These are phyloP conservation scores for Clostera curtula DNA, from an alignment of 2,888 invertebrate genomes.

Conservation along the genomic window DNA sequence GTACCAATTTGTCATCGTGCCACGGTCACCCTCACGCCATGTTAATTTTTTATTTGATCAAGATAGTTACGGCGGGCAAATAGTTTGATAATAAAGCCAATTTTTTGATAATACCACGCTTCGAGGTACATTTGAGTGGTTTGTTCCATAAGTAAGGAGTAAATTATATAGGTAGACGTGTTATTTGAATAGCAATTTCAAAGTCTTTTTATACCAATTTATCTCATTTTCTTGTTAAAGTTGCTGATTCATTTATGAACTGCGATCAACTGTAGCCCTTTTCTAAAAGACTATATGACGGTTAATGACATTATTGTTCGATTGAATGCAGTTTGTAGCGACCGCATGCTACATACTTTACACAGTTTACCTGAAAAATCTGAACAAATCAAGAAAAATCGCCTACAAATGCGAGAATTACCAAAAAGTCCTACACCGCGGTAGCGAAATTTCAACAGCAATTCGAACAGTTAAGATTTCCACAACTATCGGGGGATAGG, in stretches of 20 bases:
- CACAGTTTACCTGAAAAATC: no score
- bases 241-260: slow-evolving; percentile 32
- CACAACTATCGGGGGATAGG: no score
- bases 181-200: slow-evolving; percentile 61
- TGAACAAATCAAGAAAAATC: no score
- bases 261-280: slow-evolving; percentile 2
- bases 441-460: no score
- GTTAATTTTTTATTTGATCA: slow-evolving; percentile 70
- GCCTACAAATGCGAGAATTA: no score
- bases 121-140: slow-evolving; percentile 40
- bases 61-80: slow-evolving; percentile 56
- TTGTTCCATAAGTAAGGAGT: slow-evolving; percentile 43
- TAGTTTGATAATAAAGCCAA: slow-evolving; percentile 69
- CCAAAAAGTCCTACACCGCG: no score
- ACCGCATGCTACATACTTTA: no score
- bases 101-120: slow-evolving; percentile 63
- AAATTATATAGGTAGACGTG: slow-evolving; percentile 56
- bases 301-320: slow-evolving; percentile 4
- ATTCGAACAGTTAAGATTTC: no score
- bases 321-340: no score
- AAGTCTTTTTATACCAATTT: slow-evolving; percentile 58
- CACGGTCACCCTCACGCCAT: slow-evolving; percentile 44
- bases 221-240: slow-evolving; percentile 50
- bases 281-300: neutral
- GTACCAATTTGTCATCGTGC: slow-evolving; percentile 55